phyloP scores from a whole-genome alignment of 2,888 invertebrate genomes.

The Gymnosoma rotundatum region DNA sequence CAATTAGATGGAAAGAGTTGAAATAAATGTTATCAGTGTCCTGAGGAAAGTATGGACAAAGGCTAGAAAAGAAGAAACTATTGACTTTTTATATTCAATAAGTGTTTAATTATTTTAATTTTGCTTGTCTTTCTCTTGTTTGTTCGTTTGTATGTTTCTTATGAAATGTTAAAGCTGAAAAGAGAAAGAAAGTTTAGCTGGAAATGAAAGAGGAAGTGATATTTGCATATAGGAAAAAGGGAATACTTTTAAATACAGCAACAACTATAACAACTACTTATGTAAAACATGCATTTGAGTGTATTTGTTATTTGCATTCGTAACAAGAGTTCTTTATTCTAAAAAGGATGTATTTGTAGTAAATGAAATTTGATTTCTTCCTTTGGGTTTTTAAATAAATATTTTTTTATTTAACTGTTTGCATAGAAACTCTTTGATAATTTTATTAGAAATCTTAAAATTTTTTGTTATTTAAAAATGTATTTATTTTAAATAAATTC shows the following conservation, averaged over 20 bases:
- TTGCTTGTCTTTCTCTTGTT: not conserved
- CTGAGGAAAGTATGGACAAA: too few species aligned
- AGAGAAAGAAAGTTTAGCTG: not conserved
- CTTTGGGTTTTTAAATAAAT: not conserved
- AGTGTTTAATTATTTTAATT: not conserved
- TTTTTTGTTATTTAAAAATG: not conserved
- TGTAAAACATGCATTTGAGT: conserved; percentile 16
- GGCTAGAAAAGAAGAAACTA: not conserved
- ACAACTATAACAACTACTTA: not conserved
- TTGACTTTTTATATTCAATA: not conserved
- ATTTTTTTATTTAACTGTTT: not conserved
- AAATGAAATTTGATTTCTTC: conserved; percentile 11
- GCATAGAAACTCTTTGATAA: not conserved
- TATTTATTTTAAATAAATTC: too few species aligned
- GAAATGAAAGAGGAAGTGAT: not conserved
- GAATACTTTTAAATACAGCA: not conserved
- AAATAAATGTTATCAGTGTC: too few species aligned
- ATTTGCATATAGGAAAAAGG: conserved; percentile 1
- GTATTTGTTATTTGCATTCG: not conserved
- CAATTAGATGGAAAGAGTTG: too few species aligned
- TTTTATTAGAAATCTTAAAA: not conserved
- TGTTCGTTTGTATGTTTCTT: not conserved
- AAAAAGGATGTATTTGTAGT: not conserved
- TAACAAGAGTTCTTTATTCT: not conserved
- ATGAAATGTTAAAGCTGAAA: not conserved